Conservation (phyloP, 2,113 vertebrate genomes). For the Cavia aperea region DNA sequence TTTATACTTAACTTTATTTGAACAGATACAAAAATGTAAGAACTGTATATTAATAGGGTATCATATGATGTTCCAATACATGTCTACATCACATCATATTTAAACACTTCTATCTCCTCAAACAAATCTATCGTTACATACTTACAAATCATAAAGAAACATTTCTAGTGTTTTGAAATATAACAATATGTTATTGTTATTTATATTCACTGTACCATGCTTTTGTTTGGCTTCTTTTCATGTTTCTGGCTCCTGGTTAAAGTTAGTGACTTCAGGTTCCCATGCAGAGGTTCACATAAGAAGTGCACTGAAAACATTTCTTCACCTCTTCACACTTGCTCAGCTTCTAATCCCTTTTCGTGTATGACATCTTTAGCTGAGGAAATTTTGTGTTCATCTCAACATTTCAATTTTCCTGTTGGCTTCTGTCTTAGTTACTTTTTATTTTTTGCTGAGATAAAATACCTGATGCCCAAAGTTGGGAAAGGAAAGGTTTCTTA, state of each 20-base stretch:
- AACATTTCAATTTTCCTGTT: neutral
- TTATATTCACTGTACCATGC: neutral
- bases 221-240: neutral
- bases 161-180: neutral
- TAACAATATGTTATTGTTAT: neutral
- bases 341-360: neutral
- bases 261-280: neutral
- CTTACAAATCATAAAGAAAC: neutral
- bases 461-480: no score
- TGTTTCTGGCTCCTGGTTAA: neutral
- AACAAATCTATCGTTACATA: neutral
- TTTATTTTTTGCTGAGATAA: no score
- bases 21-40: neutral
- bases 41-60: neutral
- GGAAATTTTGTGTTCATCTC: constrained; percentile 30
- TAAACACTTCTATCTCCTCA: neutral
- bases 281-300: neutral
- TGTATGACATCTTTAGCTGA: neutral
- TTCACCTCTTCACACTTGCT: neutral
- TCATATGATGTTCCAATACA: neutral
- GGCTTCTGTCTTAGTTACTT: no score
- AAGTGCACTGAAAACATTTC: constrained; percentile 8
- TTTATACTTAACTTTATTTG: neutral
- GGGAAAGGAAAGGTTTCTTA: no score
- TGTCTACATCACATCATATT: neutral